Evolutionary conservation across 2,113 vertebrate genomes (phyloP), one percentile per base, ranked within the genome.

Genomic region (Nibea coibor): DNA sequence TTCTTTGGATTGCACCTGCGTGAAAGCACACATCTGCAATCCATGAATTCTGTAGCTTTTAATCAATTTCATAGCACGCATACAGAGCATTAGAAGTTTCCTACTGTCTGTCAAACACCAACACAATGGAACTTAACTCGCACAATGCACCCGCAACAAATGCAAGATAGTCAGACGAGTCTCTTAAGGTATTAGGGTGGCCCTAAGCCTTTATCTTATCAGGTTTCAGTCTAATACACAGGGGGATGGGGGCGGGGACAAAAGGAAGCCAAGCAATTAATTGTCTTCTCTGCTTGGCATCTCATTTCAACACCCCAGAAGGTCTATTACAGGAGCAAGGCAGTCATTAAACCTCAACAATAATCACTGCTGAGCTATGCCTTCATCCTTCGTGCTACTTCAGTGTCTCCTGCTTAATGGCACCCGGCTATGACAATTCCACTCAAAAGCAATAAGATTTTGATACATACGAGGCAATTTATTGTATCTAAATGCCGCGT

Each of bases 261-360:
- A 91, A 90, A 93, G 87, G 89, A 95, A 94, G 89, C 90, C 91
- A 93, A 93, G 95, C 94, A 95, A 95, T 95, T 95, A 95, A 95
- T 95, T 94, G 93, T 94, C 90, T 93, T 94, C 90, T 92, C 90
- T 91, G 88, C 91, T 93, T 94, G 92, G 94, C 92, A 94, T 95
- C 93, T 94, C 90, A 93, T 95, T 94, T 95, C 91, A 93, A 83
- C 93, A 93, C 87, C 92, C 92, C 92, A 93, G 93, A 95, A 94
- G 93, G 92, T 95, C 93, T 94, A 93, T 95, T 94, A 93, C 90
- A 92, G 90, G 91, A 91, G 92, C 92, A 93, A 90, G 91, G 86
- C 90, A 93, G 92, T 94, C 93, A 94, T 95, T 95, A 95, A 94
- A 93, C 81, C 89, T 92, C 90, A 94, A 91, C 93, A 94, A 91